phyloP scores from a whole-genome alignment of 2,113 vertebrate genomes.

The Connochaetes taurinus region DNA sequence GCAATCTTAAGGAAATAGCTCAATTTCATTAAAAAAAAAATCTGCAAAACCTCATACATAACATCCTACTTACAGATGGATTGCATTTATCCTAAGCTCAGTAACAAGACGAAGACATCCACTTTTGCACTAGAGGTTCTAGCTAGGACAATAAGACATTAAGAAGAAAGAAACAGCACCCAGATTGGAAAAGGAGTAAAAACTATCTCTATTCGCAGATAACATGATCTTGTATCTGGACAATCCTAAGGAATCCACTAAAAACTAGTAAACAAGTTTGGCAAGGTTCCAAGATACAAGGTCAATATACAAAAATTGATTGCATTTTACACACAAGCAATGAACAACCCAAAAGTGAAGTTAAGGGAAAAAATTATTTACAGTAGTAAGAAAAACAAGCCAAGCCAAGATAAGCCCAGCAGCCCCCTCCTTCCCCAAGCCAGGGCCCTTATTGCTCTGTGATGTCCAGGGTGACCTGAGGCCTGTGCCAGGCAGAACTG shows the following conservation, averaged over 20 bases:
- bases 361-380: background rate
- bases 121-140: background rate
- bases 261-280: background rate
- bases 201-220: background rate
- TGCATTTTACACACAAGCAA: background rate
- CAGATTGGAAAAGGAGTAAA: background rate
- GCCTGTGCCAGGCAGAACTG: conserved; percentile 30
- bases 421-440: background rate
- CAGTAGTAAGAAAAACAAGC: background rate
- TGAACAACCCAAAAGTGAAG: background rate
- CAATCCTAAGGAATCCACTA: background rate
- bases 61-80: background rate
- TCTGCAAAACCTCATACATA: background rate
- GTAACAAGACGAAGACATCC: background rate
- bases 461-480: conserved; percentile 32
- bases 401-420: background rate
- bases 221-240: background rate
- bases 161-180: background rate
- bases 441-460: background rate
- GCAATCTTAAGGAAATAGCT: background rate
- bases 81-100: background rate
- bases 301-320: background rate
- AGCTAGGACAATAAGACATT: background rate
- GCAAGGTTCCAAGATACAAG: background rate
- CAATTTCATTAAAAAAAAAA: background rate